Conservation (phyloP, 2,113 vertebrate species). For the Abramis brama region DNA sequence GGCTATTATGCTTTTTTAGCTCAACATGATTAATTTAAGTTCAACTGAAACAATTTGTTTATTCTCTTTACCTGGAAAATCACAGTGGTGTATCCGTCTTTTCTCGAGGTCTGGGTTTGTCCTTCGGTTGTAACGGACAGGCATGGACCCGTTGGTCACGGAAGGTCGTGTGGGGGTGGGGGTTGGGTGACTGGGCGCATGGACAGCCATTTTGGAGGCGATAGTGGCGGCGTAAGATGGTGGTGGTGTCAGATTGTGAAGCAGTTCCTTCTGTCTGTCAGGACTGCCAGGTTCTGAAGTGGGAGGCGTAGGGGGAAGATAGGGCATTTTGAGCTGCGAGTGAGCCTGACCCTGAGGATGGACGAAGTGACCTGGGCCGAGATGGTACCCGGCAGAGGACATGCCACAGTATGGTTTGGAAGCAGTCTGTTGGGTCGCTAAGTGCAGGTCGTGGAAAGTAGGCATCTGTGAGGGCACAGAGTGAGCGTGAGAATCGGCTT, state of each 20-base stretch:
- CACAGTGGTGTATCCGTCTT: constrained; percentile 96
- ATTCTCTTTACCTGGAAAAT: constrained; percentile 85
- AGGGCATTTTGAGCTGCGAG: constrained; percentile 81
- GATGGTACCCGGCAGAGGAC: constrained; percentile 76
- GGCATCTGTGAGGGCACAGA: constrained; percentile 80
- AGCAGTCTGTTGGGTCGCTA: constrained; percentile 81
- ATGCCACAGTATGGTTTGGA: constrained; percentile 88
- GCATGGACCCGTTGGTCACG: constrained; percentile 69
- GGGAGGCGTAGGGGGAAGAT: constrained; percentile 95
- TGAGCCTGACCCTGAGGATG: constrained; percentile 63
- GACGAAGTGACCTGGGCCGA: constrained; percentile 55
- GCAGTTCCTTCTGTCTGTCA: constrained; percentile 93
- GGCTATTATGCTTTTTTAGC: neutral
- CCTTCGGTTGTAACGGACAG: constrained; percentile 92
- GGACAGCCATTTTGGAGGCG: constrained; percentile 91
- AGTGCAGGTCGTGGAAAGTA: constrained; percentile 79
- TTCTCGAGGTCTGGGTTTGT: constrained; percentile 98
- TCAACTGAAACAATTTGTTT: neutral
- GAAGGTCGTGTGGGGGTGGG: constrained; percentile 69
- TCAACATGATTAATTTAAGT: neutral
- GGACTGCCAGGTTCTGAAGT: constrained; percentile 97
- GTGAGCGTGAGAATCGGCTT: constrained; percentile 69
- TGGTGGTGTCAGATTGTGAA: constrained; percentile 93
- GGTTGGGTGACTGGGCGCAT: constrained; percentile 76
- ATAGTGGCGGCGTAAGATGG: constrained; percentile 96